phyloP scores from a whole-genome alignment of 1,140 invertebrate species.

The Stegodyphus mimosarum region DNA sequence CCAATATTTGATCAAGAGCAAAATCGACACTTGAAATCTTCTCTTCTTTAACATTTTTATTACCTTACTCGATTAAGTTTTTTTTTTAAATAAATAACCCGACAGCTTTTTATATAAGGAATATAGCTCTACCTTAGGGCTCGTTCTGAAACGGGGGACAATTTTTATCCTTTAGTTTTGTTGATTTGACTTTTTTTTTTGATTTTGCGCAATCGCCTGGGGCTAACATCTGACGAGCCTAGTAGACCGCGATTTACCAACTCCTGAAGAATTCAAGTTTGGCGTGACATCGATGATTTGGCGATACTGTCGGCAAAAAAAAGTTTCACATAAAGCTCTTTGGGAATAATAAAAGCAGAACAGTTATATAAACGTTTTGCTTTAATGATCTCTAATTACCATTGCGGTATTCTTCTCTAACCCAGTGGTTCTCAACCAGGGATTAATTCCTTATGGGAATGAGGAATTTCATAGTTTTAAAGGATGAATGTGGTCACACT shows the following conservation, averaged over 20 bases:
- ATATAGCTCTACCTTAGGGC: conserved; percentile 21
- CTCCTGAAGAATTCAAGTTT: background rate
- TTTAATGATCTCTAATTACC: no score
- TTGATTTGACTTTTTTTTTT: conserved; percentile 12
- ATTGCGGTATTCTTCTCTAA: no score
- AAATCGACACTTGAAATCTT: conserved; percentile 48
- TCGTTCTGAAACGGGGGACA: conserved; percentile 47
- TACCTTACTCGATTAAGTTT: conserved; percentile 49
- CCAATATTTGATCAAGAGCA: conserved; percentile 38
- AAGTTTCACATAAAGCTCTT: no score
- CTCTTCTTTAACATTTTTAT: conserved; percentile 52
- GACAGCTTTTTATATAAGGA: conserved; percentile 35
- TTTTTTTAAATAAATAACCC: conserved; percentile 53
- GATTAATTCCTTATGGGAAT: no score
- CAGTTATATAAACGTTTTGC: no score
- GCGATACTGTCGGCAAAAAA: no score
- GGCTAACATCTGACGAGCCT: conserved; percentile 47
- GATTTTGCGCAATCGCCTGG: conserved; percentile 35
- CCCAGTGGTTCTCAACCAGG: no score
- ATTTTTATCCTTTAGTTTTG: conserved; percentile 36
- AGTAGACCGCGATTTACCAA: conserved; percentile 54
- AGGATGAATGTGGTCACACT: no score
- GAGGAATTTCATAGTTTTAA: no score
- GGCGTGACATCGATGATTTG: background rate
- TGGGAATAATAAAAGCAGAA: no score